phyloP scores from a whole-genome alignment of 2,797 vertebrate genomes.

The Gambusia yucatana region DNA sequence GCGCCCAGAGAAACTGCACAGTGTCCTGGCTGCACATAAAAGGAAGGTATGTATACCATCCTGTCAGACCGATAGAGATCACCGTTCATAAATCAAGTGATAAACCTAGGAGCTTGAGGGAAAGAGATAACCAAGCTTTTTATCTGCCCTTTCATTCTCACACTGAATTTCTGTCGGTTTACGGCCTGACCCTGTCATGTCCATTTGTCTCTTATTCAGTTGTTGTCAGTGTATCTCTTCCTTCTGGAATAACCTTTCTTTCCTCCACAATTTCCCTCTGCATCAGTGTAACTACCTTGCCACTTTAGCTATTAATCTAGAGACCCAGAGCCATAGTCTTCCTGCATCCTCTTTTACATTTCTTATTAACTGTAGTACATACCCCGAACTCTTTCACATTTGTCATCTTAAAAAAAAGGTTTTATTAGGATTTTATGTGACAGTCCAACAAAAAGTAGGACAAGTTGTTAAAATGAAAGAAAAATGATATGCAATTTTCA shows the following conservation, averaged over 20 bases:
- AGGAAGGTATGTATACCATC: conserved; percentile 76
- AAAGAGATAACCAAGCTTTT: conserved; percentile 63
- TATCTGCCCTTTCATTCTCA: conserved; percentile 72
- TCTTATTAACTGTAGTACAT: background rate
- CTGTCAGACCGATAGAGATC: conserved; percentile 67
- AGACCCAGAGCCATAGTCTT: background rate
- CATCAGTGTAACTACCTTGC: conserved; percentile 8
- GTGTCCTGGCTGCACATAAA: conserved; percentile 78
- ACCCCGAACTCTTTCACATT: background rate
- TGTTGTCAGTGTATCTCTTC: conserved; percentile 19
- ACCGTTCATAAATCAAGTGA: conserved; percentile 68
- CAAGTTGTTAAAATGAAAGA: background rate
- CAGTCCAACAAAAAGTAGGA: background rate
- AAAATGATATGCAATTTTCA: background rate
- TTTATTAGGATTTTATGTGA: background rate
- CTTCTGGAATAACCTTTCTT: conserved; percentile 9
- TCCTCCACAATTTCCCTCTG: conserved; percentile 19
- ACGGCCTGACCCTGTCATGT: conserved; percentile 57
- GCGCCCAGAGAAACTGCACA: conserved; percentile 82
- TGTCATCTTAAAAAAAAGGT: background rate
- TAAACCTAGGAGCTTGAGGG: conserved; percentile 51
- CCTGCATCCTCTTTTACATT: conserved; percentile 12
- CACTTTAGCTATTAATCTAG: conserved; percentile 28
- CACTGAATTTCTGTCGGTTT: conserved; percentile 64
- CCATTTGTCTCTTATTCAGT: conserved; percentile 57